Evolutionary conservation across 2,113 vertebrate genomes (phyloP), one percentile per base, ranked within the genome.

Genomic region (Tragelaphus buxtoni): DNA sequence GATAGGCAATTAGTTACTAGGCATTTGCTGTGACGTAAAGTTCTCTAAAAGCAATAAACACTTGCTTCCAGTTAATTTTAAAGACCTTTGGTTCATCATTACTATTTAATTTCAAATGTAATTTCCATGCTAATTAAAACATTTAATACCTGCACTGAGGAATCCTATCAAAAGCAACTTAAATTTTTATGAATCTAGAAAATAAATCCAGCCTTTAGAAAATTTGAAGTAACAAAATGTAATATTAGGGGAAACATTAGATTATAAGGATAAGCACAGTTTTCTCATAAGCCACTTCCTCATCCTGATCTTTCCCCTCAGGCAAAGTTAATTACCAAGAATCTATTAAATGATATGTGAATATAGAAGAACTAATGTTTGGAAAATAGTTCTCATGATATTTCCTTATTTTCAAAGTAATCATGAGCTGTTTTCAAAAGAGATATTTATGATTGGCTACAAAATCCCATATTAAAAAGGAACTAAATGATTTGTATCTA

Each of bases 41-140:
- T 12, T 96, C 61, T 98, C 56, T 90, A 96, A 96, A 97, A 96
- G 96, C 81, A 97, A 97, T 98, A 97, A 97, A 95, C 96, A 96
- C 84, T 96, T 97, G 74, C 96, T 97, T 97, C 90, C 42, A 97
- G 96, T 97, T 98, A 97, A 97, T 98, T 98, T 97, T 98, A 97
- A 98, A 98, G 96, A 96, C 93, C 96, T 93, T 97, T 97, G 96
- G 74, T 95, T 97, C 95, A 95, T 95, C 90, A 90, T 96, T 97
- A 84, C 87, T 96, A 97, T 96, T 98, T 97, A 98, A 98, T 98
- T 98, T 97, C 76, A 76, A 96, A 97, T 95, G 97, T 95, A 94
- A 98, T 98, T 97, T 97, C 92, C 96, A 95, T 94, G 88, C 60
- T 98, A 98, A 98, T 97, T 97, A 97, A 98, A 98, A 94, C 51